A percentile compares a stretch with the other conserved stretches of the same genome.
These are phyloP conservation scores for Laodelphax striatellus DNA, from an alignment of 1,140 invertebrate species.

Conservation along the genomic window DNA sequence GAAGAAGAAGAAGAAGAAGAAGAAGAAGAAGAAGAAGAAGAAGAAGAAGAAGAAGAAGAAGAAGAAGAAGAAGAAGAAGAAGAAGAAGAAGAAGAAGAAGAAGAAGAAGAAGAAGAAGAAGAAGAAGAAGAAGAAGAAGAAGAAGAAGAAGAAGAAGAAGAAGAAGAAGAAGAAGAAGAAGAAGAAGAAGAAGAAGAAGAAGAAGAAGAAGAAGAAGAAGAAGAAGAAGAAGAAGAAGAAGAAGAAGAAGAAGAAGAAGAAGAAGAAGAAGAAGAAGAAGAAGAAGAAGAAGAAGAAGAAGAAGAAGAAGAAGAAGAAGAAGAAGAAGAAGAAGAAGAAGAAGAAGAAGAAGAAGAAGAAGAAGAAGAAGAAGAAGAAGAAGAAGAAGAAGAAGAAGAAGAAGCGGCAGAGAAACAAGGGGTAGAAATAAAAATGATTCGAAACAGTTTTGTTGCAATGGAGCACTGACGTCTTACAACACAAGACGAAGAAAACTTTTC, in stretches of 20 bases:
- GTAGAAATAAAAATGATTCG: no score
- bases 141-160: constrained; percentile 30
- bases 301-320: constrained; percentile 29
- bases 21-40: neutral
- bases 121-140: constrained; percentile 26
- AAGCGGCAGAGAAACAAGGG: no score
- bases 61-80: constrained; percentile 11
- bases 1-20: constrained; percentile 12
- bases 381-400: no score
- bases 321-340: neutral
- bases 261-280: constrained; percentile 12
- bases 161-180: neutral
- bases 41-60: constrained; percentile 12
- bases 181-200: no score
- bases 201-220: no score
- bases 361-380: no score
- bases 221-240: no score
- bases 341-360: no score
- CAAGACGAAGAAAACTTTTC: no score
- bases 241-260: no score
- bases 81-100: constrained; percentile 21
- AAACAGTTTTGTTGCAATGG: no score
- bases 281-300: constrained; percentile 27
- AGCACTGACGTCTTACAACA: no score
- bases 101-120: constrained; percentile 17